Evolutionary conservation across 2,797 vertebrate genomes (phyloP).

Genomic region (Anguilla obscura): DNA sequence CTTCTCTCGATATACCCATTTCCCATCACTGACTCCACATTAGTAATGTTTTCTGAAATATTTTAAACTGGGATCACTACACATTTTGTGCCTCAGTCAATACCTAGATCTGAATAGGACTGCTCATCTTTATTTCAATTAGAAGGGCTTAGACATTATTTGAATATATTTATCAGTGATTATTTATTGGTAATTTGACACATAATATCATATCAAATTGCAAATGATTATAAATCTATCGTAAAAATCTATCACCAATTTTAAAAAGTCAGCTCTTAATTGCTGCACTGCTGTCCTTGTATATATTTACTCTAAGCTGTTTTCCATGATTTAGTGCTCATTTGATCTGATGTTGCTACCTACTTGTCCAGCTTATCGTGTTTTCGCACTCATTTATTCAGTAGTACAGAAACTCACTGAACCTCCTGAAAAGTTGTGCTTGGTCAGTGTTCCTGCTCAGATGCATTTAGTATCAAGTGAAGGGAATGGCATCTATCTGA

Average conservation of each 20-base stretch:
- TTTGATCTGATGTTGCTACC: not conserved
- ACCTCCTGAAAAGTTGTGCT: not conserved
- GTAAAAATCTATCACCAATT: not conserved
- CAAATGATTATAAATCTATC: not conserved
- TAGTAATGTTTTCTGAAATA: not conserved
- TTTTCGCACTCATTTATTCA: not conserved
- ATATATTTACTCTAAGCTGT: not conserved
- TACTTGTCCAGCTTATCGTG: not conserved
- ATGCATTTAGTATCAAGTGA: not conserved
- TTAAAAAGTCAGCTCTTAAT: not conserved
- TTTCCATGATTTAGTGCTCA: not conserved
- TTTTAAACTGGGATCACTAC: not conserved
- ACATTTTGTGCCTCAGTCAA: not conserved
- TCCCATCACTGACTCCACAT: not conserved
- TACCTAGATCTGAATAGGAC: not conserved
- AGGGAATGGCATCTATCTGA: constrained; percentile 36
- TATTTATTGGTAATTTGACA: not conserved
- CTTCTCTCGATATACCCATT: not conserved
- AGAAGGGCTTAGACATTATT: not conserved
- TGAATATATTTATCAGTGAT: not conserved
- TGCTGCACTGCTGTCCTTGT: not conserved
- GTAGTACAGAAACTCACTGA: not conserved
- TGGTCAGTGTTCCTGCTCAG: not conserved
- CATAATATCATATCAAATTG: not conserved
- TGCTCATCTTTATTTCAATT: not conserved